Percentiles rank a stretch among this genome's conserved stretches.
Conservation (phyloP, 2,113 vertebrate species). For the Lophochroa leadbeateri region DNA sequence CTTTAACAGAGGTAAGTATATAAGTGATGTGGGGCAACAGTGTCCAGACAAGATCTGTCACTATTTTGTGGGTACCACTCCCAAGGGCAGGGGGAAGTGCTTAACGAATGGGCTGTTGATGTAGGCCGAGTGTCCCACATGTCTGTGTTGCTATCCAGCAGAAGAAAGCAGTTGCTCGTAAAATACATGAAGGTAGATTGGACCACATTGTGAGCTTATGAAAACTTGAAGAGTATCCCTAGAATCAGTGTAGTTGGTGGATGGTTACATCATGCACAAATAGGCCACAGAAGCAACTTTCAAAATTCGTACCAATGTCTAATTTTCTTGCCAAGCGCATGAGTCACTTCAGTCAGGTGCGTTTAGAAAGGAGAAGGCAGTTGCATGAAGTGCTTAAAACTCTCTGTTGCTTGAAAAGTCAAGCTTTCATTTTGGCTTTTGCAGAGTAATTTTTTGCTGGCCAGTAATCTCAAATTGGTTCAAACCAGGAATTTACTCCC, state of each 20-base stretch:
- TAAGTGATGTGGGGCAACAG: background rate
- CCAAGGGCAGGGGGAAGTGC: background rate
- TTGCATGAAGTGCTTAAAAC: background rate
- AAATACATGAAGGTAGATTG: fast-evolving
- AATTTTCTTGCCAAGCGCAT: background rate
- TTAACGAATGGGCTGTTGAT: background rate
- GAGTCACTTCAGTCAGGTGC: background rate
- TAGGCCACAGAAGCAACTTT: fast-evolving
- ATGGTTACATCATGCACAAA: fast-evolving
- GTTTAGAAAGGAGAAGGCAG: background rate
- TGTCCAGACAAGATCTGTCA: background rate
- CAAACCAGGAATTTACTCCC: background rate
- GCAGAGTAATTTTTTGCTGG: background rate
- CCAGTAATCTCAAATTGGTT: background rate
- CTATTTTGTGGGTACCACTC: background rate
- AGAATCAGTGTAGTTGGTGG: fast-evolving
- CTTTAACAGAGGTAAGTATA: fast-evolving
- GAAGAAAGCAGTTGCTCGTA: background rate
- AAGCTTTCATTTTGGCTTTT: background rate
- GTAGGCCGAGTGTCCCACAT: background rate
- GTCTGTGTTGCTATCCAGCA: background rate
- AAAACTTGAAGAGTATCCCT: background rate
- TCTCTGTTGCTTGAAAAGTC: background rate
- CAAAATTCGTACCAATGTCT: background rate
- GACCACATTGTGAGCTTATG: fast-evolving